Base-by-base conservation (phyloP, 2,888 invertebrate species). In the Limenitis camilla region DNA sequence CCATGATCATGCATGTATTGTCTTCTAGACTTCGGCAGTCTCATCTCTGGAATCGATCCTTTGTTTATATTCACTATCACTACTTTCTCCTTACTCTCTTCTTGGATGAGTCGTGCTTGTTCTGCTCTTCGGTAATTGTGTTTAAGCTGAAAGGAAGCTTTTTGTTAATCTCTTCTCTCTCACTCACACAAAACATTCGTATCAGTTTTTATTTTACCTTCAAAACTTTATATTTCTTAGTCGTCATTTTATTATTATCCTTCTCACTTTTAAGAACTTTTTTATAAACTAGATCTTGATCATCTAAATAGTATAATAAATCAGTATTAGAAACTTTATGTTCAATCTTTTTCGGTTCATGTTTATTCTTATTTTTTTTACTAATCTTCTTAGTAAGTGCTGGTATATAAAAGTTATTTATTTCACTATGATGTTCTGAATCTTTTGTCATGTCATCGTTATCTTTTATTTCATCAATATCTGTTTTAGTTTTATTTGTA, bases 21-120 rank as follows among this genome's bases (percentile, higher is more conserved):
- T 6, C 78, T 64, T 9, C 78, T 69, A 19, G 62, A 53, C 43
- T 55, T 55, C 19, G 81, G 76, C 56, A 82, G 71, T 0, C 68
- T 69, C 59, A 81, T 69, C 60, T 66, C 61, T 0, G 81, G 81
- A 52, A 76, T 59, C 3, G 79, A 76, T 2, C 58, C 72, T 6
- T 53, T 59, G 60, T 72, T 76, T 30, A 81, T 58, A 40, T 64
- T 67, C 43, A 78, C 55, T 52, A 81, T 51, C 2, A 69, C 69
- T 27, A 81, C 69, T 2, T 74, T 71, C 0, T 53, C 58, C 3
- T 55, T 55, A 4, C 63, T 60, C 40, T 69, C 68, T 56, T 79
- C 78, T 56, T 74, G 69, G 0, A 82, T 56, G 36, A 73, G 64
- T 2, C 61, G 63, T 4, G 49, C 29, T 4, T 27, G 52, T 1